Percentiles rank a stretch among this genome's conserved stretches.
phyloP scores from a whole-genome alignment of 2,797 vertebrate genomes.

The Myripristis jacobus region DNA sequence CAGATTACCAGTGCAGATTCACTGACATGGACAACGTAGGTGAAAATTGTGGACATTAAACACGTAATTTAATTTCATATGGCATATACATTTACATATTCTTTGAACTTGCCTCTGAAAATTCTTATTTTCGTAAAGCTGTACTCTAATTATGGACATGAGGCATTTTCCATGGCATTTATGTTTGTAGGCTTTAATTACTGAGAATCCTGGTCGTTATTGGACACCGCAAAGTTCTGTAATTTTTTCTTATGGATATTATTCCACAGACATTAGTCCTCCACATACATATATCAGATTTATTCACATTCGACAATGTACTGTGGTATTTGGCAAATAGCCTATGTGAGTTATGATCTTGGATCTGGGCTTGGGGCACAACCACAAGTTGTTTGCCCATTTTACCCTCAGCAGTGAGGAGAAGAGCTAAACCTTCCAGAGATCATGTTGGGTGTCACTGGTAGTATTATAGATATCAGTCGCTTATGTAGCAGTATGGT shows the following conservation, averaged over 20 bases:
- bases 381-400: conserved; percentile 45
- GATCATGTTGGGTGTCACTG: conserved; percentile 77
- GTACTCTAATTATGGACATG: conserved; percentile 9
- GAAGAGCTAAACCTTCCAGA: conserved; percentile 68
- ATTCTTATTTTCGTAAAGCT: background rate
- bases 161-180: background rate
- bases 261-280: conserved; percentile 3
- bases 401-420: conserved; percentile 65
- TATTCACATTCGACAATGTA: conserved; percentile 35
- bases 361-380: conserved; percentile 43
- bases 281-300: background rate
- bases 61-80: background rate
- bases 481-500: conserved; percentile 20
- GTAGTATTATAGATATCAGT: conserved; percentile 44
- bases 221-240: background rate
- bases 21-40: background rate
- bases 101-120: background rate
- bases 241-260: conserved; percentile 1
- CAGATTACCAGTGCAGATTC: conserved; percentile 2
- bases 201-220: conserved; percentile 6
- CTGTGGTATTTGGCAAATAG: conserved; percentile 19
- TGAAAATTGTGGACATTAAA: background rate
- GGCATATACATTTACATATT: background rate
- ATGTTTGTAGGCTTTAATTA: background rate
- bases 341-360: conserved; percentile 39